Conservation (phyloP, 2,797 vertebrate genomes). For the Notamacropus eugenii region DNA sequence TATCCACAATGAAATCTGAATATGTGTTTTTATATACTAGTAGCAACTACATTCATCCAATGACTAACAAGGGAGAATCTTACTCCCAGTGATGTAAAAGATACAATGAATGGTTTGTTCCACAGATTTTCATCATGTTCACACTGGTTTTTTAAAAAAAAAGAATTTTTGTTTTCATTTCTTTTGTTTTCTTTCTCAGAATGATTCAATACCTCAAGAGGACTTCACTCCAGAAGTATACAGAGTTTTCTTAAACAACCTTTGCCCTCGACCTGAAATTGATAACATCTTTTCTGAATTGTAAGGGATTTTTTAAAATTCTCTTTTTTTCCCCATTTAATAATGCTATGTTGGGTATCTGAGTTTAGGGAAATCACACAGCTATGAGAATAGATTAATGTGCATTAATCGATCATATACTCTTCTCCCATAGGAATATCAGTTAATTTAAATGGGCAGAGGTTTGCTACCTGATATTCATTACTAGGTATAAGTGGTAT, state of each 20-base stretch:
- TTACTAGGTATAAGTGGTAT: slow-evolving; percentile 25
- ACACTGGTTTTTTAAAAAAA: background rate
- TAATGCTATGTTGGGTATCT: slow-evolving; percentile 37
- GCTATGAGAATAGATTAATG: background rate
- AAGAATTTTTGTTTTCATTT: background rate
- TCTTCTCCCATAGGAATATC: slow-evolving; percentile 6
- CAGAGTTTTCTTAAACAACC: slow-evolving; percentile 93
- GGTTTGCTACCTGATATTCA: slow-evolving; percentile 58
- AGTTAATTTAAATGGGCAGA: slow-evolving; percentile 25
- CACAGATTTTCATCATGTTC: background rate
- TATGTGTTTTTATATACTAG: slow-evolving; percentile 50
- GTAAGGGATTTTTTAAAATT: slow-evolving; percentile 86
- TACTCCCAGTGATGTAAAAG: background rate
- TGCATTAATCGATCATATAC: background rate
- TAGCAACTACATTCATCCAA: background rate
- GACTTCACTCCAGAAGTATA: slow-evolving; percentile 96
- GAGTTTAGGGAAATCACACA: background rate
- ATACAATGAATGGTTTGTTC: background rate
- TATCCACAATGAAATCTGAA: slow-evolving; percentile 26
- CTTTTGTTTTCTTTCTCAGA: slow-evolving; percentile 86
- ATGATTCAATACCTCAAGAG: slow-evolving; percentile 94
- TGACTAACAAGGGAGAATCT: background rate
- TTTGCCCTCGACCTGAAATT: slow-evolving; percentile 96
- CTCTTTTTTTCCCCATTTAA: slow-evolving; percentile 1
- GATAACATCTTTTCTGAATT: slow-evolving; percentile 98